Evolutionary conservation across 1,140 invertebrate genomes (phyloP).

Genomic region (Nixonia krombeini): DNA sequence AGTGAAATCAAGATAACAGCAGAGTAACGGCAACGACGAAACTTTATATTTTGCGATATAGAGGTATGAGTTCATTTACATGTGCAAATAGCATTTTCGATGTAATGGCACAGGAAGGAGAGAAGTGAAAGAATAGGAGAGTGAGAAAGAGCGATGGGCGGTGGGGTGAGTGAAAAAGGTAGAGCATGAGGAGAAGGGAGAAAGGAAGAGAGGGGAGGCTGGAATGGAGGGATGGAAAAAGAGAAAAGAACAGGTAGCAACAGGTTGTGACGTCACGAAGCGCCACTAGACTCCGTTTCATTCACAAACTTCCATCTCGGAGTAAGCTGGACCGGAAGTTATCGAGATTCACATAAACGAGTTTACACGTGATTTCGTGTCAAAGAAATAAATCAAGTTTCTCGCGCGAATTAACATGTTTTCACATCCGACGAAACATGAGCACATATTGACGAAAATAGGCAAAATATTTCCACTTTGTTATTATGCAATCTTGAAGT

Average conservation of each 20-base stretch:
- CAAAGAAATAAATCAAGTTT: neutral
- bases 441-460: no score
- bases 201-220: slow-evolving; percentile 25
- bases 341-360: slow-evolving; percentile 44
- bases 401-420: no score
- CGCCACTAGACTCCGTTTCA: slow-evolving; percentile 61
- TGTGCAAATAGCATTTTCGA: neutral
- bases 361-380: slow-evolving; percentile 40
- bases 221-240: neutral
- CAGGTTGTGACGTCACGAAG: slow-evolving; percentile 64
- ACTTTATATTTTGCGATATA: no score
- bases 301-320: slow-evolving; percentile 52
- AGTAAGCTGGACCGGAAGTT: slow-evolving; percentile 44
- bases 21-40: neutral
- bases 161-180: no score
- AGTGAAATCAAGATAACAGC: neutral
- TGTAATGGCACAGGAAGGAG: slow-evolving; percentile 5
- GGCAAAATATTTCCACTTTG: no score
- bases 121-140: neutral
- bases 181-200: neutral
- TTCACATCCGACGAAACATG: no score
- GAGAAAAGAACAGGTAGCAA: slow-evolving; percentile 55
- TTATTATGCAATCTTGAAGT: no score
- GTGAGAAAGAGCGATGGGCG: no score
- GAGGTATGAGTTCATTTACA: neutral